Evolutionary conservation across 2,888 invertebrate genomes (phyloP), one percentile per base, ranked within the genome.

Genomic region (Caenorhabditis zanzibari): DNA sequence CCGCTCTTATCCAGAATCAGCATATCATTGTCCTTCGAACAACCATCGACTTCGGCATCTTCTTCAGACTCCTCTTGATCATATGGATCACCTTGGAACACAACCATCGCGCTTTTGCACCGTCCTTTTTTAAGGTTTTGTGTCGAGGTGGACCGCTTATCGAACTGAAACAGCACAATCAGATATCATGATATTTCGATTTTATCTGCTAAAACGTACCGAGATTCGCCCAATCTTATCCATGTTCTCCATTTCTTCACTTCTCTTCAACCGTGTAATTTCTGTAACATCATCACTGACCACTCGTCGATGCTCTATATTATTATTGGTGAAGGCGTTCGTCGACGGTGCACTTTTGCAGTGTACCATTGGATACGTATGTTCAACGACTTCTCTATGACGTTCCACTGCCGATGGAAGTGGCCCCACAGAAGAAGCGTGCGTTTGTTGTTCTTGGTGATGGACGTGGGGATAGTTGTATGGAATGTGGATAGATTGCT

Each of bases 291-390:
- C 80, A 24, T 84, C 84, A 41, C 84, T 84, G 38, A 84, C 80
- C 5, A 81, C 84, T 19, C 84, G 22, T 16, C 81, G 69, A 58
- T 81, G 81, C 24, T 75, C 75, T 59, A 81, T 69, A 26, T 76
- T 69, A 74, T 69, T 69, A 47, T 64, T 76, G 19, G 66, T 41
- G 24, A 71, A 54, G 2, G 56, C 19, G 1, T 80, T 49, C n/a
- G 80, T 81, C 24, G 82, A 74, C 24, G 84, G 84, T 16, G 80
- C 84, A 75, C 84, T 84, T 38, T 72, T 81, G 41, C 84, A 84
- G 35, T 84, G 84, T 9, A 73, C 44, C 76, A 84, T 84, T n/a
- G 84, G 84, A 58, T 84, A 84, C 0, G 76, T 68, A 38, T 80
- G 84, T 38, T 84, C 84, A 12, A 84, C 47, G 10, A 79, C 35